A percentile compares a stretch with the other conserved stretches of the same genome.
phyloP scores from a whole-genome alignment of 2,888 invertebrate species.

The Acanthococcus lagerstroemiae region DNA sequence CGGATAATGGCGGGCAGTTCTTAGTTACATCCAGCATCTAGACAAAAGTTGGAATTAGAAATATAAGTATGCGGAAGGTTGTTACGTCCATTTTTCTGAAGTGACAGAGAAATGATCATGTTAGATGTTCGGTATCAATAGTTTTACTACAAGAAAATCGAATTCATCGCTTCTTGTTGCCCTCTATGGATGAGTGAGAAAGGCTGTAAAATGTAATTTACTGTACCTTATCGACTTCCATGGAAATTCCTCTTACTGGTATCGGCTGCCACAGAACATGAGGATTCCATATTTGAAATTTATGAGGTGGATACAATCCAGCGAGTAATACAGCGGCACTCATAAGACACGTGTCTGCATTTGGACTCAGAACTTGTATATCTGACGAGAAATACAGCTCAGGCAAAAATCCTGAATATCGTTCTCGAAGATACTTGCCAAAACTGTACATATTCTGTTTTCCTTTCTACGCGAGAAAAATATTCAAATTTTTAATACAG shows the following conservation, averaged over 20 bases:
- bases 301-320: constrained; percentile 57
- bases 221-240: constrained; percentile 20
- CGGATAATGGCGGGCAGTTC: constrained; percentile 56
- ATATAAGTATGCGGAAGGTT: background rate
- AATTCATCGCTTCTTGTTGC: no score
- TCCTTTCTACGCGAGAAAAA: constrained; percentile 47
- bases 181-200: background rate
- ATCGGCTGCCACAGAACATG: constrained; percentile 53
- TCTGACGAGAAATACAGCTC: constrained; percentile 49
- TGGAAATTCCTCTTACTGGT: constrained; percentile 51
- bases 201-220: background rate
- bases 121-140: no score
- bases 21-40: constrained; percentile 41
- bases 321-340: constrained; percentile 59
- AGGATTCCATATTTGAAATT: constrained; percentile 49
- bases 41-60: background rate
- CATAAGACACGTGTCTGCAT: constrained; percentile 63
- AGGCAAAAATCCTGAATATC: constrained; percentile 55
- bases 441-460: constrained; percentile 53
- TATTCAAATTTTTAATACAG: background rate
- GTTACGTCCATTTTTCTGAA: no score
- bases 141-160: no score
- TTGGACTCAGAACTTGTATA: constrained; percentile 59
- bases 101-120: no score
- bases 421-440: constrained; percentile 54